Percentiles rank a stretch among this genome's conserved stretches.
Evolutionary conservation across 2,797 vertebrate species (phyloP).

Genomic region (Neostethus bicornis): DNA sequence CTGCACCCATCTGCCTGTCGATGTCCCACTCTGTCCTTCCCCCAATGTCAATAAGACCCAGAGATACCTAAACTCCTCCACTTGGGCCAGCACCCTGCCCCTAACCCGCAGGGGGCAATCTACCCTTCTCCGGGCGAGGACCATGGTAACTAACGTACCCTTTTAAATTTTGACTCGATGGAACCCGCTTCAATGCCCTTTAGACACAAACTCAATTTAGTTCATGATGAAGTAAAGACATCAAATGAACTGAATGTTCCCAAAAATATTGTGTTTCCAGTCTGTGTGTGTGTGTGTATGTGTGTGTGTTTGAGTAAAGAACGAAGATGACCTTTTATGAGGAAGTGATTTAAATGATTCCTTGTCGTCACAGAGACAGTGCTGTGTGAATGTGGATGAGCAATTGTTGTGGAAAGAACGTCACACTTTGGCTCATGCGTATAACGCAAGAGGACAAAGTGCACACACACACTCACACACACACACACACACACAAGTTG

Average conservation of each 20-base stretch:
- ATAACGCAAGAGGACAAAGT: neutral
- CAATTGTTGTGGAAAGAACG: slow-evolving; percentile 56
- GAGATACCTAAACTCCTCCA: no score
- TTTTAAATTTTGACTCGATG: no score
- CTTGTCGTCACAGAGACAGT: slow-evolving; percentile 63
- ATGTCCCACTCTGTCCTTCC: no score
- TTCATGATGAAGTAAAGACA: neutral
- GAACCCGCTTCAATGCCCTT: no score
- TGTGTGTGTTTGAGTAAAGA: slow-evolving; percentile 39
- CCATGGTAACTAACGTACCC: no score
- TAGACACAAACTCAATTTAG: no score
- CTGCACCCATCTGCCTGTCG: no score
- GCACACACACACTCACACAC: neutral
- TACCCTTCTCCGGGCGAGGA: no score
- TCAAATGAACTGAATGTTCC: neutral
- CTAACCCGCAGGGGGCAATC: no score
- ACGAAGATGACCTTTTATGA: slow-evolving; percentile 71
- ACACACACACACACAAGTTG: slow-evolving; percentile 1
- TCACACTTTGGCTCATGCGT: slow-evolving; percentile 40
- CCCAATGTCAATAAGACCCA: no score
- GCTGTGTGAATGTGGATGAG: slow-evolving; percentile 56
- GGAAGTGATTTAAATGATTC: slow-evolving; percentile 69
- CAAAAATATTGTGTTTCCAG: neutral
- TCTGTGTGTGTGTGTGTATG: neutral
- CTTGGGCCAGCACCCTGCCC: no score